phyloP scores from a whole-genome alignment of 2,113 vertebrate species.

The Rhinopithecus roxellana region DNA sequence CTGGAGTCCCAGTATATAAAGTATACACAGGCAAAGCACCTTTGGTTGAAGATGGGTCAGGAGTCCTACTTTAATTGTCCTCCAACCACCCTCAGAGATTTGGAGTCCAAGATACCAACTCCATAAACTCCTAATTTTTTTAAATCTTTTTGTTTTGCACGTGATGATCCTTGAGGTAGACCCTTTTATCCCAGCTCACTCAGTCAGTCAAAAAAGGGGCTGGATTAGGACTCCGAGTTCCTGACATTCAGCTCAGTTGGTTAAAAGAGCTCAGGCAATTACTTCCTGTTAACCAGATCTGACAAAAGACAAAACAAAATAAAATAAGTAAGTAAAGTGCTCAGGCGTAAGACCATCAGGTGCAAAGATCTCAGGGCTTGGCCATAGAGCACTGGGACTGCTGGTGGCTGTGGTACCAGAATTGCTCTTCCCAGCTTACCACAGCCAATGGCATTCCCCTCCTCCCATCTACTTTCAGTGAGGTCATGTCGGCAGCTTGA shows the following conservation, averaged over 20 bases:
- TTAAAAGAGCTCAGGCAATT: not conserved
- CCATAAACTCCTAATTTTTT: not conserved
- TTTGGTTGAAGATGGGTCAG: not conserved
- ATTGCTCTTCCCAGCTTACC: too few species aligned
- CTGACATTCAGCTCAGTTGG: not conserved
- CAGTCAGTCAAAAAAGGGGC: not conserved
- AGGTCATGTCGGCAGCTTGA: not conserved
- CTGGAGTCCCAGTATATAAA: not conserved
- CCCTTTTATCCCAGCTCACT: not conserved
- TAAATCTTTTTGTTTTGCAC: not conserved
- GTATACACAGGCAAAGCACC: not conserved
- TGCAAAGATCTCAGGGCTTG: not conserved
- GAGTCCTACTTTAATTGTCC: not conserved
- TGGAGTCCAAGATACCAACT: not conserved
- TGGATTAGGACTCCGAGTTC: not conserved
- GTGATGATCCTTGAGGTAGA: not conserved
- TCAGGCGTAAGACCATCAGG: not conserved
- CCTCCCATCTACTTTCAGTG: not conserved
- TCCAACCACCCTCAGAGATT: accelerated
- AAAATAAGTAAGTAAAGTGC: too few species aligned
- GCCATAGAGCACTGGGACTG: accelerated
- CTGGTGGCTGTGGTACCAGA: not conserved
- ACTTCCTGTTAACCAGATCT: too few species aligned
- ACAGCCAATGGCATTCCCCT: not conserved
- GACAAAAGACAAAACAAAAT: too few species aligned